Evolutionary conservation across 2,113 vertebrate genomes (phyloP), one percentile per base, ranked within the genome.

Genomic region (Nyctibius bracteatus): DNA sequence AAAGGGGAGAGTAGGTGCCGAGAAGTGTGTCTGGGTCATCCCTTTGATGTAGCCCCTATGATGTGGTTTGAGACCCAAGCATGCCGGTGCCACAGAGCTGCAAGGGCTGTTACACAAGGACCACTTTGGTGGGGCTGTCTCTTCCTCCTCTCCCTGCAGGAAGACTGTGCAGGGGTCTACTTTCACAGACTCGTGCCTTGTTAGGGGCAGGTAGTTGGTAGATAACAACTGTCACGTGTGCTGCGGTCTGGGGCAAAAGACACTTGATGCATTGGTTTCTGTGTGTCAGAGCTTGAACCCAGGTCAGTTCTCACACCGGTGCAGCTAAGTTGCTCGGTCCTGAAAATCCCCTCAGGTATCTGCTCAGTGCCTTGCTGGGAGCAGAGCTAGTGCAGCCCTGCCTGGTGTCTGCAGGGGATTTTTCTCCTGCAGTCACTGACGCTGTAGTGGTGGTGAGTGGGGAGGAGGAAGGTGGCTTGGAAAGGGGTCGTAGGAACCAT

Each of bases 11-110:
- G 39, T 2, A 6, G 30, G 33, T 5, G 61, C 33, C 2, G 5
- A 72, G 44, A 13, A 3, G 13, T 1, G 0, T 1, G 18, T 67
- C 39, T 19, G 72, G 47, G 18, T 19, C 19, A 4, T 23, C 57
- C 33, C 57, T 43, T 55, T 6, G 47, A 47, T 1, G 37, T 1
- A 15, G 57, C 41, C 37, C 14, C 9, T 1, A 2, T 4, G 39
- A 8, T 2, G 0, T 9, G 24, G 11, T 46, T 62, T 21, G 65
- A 14, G 77, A 49, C 4, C 0, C 0, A 2, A 9, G 33, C 0
- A 4, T 10, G 39, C 35, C 8, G 21, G 10, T 4, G 8, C 30
- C 3, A 1, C 10, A 0, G 22, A 51, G 28, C 35, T 43, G 39
- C 8, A 16, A 19, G 51, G 37, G 58, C 12, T 71, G 59, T 25